phyloP scores from a whole-genome alignment of 1,140 invertebrate species.

The Oscheius sp. region DNA sequence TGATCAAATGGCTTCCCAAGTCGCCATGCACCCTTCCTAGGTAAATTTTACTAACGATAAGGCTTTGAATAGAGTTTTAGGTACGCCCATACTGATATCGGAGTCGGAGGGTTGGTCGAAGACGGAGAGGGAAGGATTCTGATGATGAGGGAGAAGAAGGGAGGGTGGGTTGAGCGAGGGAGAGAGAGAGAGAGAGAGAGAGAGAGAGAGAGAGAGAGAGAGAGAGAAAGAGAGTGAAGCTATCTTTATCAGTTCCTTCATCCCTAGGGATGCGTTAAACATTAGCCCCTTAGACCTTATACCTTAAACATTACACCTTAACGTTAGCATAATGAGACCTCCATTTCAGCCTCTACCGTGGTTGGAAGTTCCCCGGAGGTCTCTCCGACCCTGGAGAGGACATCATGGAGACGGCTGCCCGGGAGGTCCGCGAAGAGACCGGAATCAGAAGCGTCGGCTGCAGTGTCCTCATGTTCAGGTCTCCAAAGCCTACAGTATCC shows the following conservation, averaged over 20 bases:
- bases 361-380: conserved; percentile 22
- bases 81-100: neutral
- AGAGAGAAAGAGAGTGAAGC: too few relatives aligned
- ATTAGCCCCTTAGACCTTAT: too few relatives aligned
- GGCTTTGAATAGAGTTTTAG: neutral
- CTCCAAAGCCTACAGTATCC: neutral
- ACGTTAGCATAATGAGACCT: neutral
- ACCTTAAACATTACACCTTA: too few relatives aligned
- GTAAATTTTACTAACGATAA: neutral
- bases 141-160: conserved; percentile 12
- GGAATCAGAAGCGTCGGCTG: neutral
- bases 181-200: too few relatives aligned
- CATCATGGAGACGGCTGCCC: conserved; percentile 1
- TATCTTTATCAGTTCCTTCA: too few relatives aligned
- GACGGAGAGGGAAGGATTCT: neutral
- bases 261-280: neutral
- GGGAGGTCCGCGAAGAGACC: conserved; percentile 12
- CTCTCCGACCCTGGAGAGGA: conserved; percentile 15
- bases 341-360: neutral
- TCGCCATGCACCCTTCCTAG: neutral
- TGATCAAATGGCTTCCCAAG: conserved; percentile 5
- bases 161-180: neutral
- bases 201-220: too few relatives aligned
- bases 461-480: conserved; percentile 3
- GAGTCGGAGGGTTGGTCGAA: conserved; percentile 5